phyloP scores from a whole-genome alignment of 1,140 invertebrate genomes.

The Lepeophtheirus salmonis region DNA sequence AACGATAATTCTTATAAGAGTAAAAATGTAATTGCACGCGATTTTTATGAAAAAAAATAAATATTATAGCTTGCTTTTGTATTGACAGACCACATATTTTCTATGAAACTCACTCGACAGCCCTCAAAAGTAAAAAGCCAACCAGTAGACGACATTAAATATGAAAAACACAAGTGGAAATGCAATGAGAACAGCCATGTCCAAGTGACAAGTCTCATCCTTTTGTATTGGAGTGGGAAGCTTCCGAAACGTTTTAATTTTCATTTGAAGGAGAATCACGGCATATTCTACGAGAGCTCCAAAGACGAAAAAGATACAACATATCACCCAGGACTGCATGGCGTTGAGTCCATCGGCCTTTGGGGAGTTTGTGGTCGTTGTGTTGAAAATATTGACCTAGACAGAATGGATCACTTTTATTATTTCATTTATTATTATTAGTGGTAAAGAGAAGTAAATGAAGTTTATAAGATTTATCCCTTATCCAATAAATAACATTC shows the following conservation, averaged over 20 bases:
- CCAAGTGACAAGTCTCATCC: constrained; percentile 10
- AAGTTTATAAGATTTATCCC: no score
- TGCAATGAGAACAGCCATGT: constrained; percentile 15
- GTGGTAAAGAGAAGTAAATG: no score
- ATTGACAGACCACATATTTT: no score
- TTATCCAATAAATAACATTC: no score
- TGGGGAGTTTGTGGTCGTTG: constrained; percentile 13
- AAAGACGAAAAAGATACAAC: constrained; percentile 16
- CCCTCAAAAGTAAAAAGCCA: constrained; percentile 9
- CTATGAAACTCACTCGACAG: no score
- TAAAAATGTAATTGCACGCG: no score
- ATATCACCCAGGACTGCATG: constrained; percentile 16
- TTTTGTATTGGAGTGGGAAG: constrained; percentile 2
- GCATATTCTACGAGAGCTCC: constrained; percentile 11
- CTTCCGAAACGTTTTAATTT: constrained; percentile 11
- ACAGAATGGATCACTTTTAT: not conserved
- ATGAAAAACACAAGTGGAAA: constrained; percentile 15
- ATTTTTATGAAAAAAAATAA: no score
- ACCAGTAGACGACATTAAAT: constrained; percentile 17
- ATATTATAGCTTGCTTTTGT: no score
- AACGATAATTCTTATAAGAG: no score
- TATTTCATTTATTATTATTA: no score
- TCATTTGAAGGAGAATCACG: constrained; percentile 15
- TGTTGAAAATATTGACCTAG: constrained; percentile 15
- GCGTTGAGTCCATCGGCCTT: constrained; percentile 12